These are phyloP conservation scores for Chaetogeoica ovagalla DNA, from an alignment of 2,888 invertebrate genomes.

Conservation along the genomic window DNA sequence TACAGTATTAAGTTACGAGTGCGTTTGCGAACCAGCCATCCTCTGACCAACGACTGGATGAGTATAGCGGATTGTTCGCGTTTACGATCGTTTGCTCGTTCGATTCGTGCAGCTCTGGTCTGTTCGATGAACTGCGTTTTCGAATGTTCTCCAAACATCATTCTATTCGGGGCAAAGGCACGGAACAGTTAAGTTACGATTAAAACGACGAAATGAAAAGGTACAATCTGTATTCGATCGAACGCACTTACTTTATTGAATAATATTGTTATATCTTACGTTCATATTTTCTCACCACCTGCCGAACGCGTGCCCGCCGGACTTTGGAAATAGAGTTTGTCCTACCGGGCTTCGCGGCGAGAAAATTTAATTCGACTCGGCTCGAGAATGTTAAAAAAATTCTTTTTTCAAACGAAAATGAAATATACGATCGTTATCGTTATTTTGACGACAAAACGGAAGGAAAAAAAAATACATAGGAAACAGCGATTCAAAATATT, in stretches of 20 bases:
- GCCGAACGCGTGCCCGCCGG: no score
- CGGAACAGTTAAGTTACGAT: neutral
- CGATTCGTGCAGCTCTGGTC: slow-evolving; percentile 87
- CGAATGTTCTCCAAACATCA: slow-evolving; percentile 47
- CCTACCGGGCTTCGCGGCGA: no score
- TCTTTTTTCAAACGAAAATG: no score
- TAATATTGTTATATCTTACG: slow-evolving; percentile 2
- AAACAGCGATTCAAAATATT: neutral
- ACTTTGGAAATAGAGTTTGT: neutral
- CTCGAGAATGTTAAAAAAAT: neutral
- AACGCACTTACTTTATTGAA: slow-evolving; percentile 21
- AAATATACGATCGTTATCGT: neutral
- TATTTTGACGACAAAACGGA: neutral
- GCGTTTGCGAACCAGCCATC: slow-evolving; percentile 69
- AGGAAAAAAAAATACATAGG: neutral
- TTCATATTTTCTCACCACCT: neutral
- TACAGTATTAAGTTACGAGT: slow-evolving; percentile 40
- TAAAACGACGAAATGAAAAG: neutral
- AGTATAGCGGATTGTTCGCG: slow-evolving; percentile 73
- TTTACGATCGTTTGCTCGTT: slow-evolving; percentile 81
- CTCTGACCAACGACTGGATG: slow-evolving; percentile 76
- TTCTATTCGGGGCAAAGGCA: slow-evolving; percentile 1
- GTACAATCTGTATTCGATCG: neutral
- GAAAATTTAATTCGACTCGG: no score
- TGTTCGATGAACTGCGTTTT: slow-evolving; percentile 74